Base-by-base conservation (phyloP, 2,797 vertebrate genomes). In the Australoheros facetus region DNA sequence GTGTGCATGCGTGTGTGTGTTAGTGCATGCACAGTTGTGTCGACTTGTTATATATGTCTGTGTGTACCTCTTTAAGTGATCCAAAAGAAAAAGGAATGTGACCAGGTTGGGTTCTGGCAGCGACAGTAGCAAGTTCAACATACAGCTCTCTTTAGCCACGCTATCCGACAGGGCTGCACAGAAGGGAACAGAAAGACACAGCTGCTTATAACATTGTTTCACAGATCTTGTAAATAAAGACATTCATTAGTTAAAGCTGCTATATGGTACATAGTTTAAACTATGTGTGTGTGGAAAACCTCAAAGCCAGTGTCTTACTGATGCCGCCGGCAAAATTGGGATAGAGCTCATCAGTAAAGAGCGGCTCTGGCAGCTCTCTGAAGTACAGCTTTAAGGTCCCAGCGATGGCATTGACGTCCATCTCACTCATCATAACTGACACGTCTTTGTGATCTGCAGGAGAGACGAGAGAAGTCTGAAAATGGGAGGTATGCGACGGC, bases 361-460 rank as follows among this genome's bases (percentile, higher is more conserved):
- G 97, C 1, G 98, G 98, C 9, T 99, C 98, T 0, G 98, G 98
- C 80, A 99, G 96, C 84, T 99, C 98, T 0, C 98, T 95, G 94
- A 99, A 99, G 92, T 99, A 99, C 10, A 99, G 94, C 73, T 99
- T 99, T 73, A 99, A 93, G 0, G 98, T 99, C 77, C 98, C 98
- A 0, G 98, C 98, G 1, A 99, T 99, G 88, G 98, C 98, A 0
- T 99, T 99, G 26, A 99, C 98, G 0, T 99, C 98, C 98, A 99
- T 99, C 93, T 99, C 98, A 0, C 97, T 99, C 98, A 99, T 99
- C 97, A 99, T 98, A 93, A 99, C 97, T 0, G 98, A 99, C 77
- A 99, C 98, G 0, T 99, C 98, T 91, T 98, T 99, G 91, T 99
- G 96, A 88, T 99, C 98, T 99, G 93, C 51, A 78, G 73, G 48